Conservation (phyloP, 2,113 vertebrate species). For the Herpailurus yagouaroundi region DNA sequence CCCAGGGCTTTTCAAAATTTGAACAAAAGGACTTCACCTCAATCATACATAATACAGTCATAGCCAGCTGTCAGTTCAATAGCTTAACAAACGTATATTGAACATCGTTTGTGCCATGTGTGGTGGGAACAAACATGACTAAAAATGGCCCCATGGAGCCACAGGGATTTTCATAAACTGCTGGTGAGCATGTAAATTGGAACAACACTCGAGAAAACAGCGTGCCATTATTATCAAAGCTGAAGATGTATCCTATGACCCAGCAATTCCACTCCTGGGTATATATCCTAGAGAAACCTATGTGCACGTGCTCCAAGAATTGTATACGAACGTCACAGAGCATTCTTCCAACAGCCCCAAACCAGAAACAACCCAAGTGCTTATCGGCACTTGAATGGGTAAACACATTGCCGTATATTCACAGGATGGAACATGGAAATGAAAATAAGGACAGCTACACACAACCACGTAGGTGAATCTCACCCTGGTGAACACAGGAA, state of each 20-base stretch:
- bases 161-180: background rate
- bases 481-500: background rate
- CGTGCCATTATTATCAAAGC: background rate
- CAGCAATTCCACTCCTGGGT: background rate
- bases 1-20: slow-evolving; percentile 64
- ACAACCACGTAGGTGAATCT: background rate
- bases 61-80: slow-evolving; percentile 52
- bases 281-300: background rate
- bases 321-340: background rate
- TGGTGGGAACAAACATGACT: background rate
- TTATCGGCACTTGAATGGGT: too few species aligned
- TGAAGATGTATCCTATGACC: background rate
- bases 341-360: background rate
- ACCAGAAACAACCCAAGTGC: background rate
- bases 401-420: background rate
- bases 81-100: slow-evolving; percentile 23
- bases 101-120: background rate
- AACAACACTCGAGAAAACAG: background rate
- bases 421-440: background rate
- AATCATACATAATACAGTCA: slow-evolving; percentile 17
- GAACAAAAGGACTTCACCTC: slow-evolving; percentile 68
- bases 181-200: background rate
- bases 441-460: background rate
- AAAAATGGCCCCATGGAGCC: background rate
- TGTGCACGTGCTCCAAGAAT: rapidly evolving